These are phyloP conservation scores for Arrhamphus sclerolepis DNA, from an alignment of 2,797 vertebrate species.

Conservation along the genomic window DNA sequence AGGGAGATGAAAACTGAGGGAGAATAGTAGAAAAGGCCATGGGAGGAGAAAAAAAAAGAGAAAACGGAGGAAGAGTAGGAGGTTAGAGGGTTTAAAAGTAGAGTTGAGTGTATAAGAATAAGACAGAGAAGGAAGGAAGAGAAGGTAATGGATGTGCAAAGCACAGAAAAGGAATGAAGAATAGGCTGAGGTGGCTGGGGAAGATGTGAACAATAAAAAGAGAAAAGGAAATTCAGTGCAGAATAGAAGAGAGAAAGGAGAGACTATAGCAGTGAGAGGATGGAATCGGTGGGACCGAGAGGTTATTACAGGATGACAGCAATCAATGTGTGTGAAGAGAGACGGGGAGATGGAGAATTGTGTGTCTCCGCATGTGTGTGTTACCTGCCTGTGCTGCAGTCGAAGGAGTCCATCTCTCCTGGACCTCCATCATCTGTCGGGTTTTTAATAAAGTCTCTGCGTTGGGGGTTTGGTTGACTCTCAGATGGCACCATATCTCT, in stretches of 20 bases:
- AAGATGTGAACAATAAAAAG: conserved; percentile 40
- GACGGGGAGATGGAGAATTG: conserved; percentile 39
- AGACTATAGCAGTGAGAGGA: conserved; percentile 48
- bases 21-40: conserved; percentile 62
- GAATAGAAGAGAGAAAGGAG: conserved; percentile 32
- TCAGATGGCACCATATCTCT: conserved; percentile 40
- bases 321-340: conserved; percentile 67
- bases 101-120: conserved; percentile 43
- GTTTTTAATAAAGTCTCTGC: conserved; percentile 69
- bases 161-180: conserved; percentile 15
- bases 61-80: conserved; percentile 12
- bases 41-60: conserved; percentile 20
- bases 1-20: conserved; percentile 23
- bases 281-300: conserved; percentile 50
- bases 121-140: conserved; percentile 37
- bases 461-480: conserved; percentile 50
- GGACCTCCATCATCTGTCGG: conserved; percentile 61
- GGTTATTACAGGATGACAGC: conserved; percentile 71
- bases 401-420: conserved; percentile 46
- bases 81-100: conserved; percentile 54
- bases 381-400: conserved; percentile 20
- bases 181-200: conserved; percentile 25
- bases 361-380: conserved; percentile 17
- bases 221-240: conserved; percentile 44
- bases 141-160: conserved; percentile 29